Conservation (phyloP, 2,797 vertebrate genomes). For the Chelonia mydas region DNA sequence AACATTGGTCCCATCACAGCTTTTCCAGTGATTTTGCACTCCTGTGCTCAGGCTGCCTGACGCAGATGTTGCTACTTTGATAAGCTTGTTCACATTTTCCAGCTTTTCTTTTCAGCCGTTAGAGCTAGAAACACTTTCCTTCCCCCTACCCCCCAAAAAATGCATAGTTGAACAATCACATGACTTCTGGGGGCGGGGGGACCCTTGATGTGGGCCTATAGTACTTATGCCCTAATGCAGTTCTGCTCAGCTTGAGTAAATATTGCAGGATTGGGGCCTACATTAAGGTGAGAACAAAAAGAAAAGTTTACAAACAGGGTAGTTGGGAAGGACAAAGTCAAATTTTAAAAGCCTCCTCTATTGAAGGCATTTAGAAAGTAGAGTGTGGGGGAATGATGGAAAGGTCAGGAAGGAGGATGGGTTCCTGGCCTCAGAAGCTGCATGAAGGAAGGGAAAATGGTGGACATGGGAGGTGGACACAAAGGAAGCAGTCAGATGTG, state of each 20-base stretch:
- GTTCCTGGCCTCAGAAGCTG: background rate
- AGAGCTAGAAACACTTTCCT: conserved; percentile 8
- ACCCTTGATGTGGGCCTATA: conserved; percentile 11
- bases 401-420: background rate
- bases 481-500: background rate
- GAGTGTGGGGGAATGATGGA: fast-evolving
- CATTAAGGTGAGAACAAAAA: conserved; percentile 15
- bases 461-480: background rate
- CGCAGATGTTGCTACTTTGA: conserved; percentile 23
- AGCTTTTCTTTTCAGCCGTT: conserved; percentile 24
- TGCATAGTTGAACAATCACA: conserved; percentile 19
- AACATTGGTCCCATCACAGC: background rate
- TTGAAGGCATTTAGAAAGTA: background rate
- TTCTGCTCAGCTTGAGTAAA: conserved; percentile 27
- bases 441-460: background rate
- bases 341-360: too few species aligned
- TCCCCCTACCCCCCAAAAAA: conserved; percentile 8
- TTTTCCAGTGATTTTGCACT: fast-evolving
- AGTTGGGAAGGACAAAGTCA: conserved; percentile 4
- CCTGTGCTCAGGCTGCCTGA: background rate
- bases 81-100: conserved; percentile 25
- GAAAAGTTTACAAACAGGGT: background rate
- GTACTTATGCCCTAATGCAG: background rate
- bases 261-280: background rate
- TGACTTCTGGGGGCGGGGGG: background rate